These are phyloP conservation scores for Phaonia tiefii DNA, from an alignment of 2,888 invertebrate genomes.

Conservation along the genomic window DNA sequence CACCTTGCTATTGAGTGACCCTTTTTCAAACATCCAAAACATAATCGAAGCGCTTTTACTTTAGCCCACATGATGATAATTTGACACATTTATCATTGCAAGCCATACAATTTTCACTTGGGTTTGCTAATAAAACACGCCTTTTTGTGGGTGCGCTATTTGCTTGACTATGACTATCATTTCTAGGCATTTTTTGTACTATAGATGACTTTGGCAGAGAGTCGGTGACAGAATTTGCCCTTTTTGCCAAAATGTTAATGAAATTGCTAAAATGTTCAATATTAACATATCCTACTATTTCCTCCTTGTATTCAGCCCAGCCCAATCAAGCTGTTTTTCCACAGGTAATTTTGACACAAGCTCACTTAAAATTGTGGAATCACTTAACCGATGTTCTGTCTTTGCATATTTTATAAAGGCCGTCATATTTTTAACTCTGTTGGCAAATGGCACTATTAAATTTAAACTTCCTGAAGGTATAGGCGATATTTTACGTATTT, in stretches of 20 bases:
- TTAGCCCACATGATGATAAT: no score
- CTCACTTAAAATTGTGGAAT: slow-evolving; percentile 45
- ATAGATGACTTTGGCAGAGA: no score
- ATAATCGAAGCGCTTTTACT: no score
- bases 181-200: no score
- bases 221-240: slow-evolving; percentile 41
- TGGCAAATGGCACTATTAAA: slow-evolving; percentile 46
- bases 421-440: slow-evolving; percentile 50
- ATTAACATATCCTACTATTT: background rate
- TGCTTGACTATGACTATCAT: background rate
- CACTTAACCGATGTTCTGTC: slow-evolving; percentile 20
- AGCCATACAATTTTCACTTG: no score
- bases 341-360: slow-evolving; percentile 36
- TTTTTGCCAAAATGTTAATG: slow-evolving; percentile 12
- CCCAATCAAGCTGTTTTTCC: slow-evolving; percentile 38
- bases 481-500: background rate
- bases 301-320: slow-evolving; percentile 49
- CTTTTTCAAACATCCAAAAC: no score
- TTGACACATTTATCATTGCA: no score
- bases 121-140: background rate
- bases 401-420: slow-evolving; percentile 8
- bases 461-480: slow-evolving; percentile 21
- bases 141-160: background rate
- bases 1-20: no score
- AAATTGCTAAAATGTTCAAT: slow-evolving; percentile 37